Evolutionary conservation across 2,888 invertebrate species (phyloP), one percentile per base, ranked within the genome.

Genomic region (Drosophila atripex): DNA sequence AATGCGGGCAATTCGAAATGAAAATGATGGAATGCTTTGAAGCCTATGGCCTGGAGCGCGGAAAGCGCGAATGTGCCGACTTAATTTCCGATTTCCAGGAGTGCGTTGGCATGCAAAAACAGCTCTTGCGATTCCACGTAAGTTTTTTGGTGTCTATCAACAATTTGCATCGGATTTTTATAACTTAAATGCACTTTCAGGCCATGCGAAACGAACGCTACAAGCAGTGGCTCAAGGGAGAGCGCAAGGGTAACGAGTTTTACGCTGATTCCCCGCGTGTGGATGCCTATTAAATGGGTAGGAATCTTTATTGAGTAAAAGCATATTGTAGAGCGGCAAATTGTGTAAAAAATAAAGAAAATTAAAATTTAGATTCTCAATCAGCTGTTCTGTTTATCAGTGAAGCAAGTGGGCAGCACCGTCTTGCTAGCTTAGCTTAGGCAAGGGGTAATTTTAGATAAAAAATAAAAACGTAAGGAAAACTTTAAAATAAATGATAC

Each of bases 11-110:
- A 61, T 92, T 95, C 76, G 96, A 97, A 91, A 92, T 95, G 89
- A 93, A 93, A 30, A 93, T 94, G 85, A 93, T 95, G 92, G 95
- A 97, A 75, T 97, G 97, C 84, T 87, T 96, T 50, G 96, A 97
- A 87, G 97, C 96, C 2, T 96, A 97, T 76, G 97, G 97, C 1
- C 79, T 94, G 9, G 93, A 94, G n/a, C 92, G 93, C 41, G 95
- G 95, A 0, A 78, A 91, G 35, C 86, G 85, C n/a, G 94, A 94
- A 88, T 97, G 97, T 88, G 86, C 90, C 4, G 90, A 92, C 54
- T 89, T 95, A 7, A 92, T 95, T 59, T 92, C 92, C 0, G 96
- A 97, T 90, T 95, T 94, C 79, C 92, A 93, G 65, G 97, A 97
- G 91, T 97, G 97, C 78, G 91, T 93, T 14, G 91, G 92, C 1